phyloP scores from a whole-genome alignment of 2,113 vertebrate species.

The Heterochromis multidens region DNA sequence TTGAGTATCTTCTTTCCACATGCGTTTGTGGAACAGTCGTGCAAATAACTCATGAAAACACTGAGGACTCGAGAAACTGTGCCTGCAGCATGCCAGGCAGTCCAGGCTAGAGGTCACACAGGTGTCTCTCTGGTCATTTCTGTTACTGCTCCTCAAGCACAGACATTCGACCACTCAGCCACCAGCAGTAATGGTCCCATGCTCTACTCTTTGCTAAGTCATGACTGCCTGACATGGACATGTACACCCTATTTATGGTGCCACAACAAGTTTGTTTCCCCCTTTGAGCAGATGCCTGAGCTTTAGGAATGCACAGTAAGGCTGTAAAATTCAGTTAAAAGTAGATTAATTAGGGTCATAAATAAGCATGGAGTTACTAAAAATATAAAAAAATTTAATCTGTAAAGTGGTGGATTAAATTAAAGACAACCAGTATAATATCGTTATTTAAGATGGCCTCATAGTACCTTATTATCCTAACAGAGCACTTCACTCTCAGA shows the following conservation, averaged over 20 bases:
- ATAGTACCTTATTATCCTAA: neutral
- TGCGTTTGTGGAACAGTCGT: neutral
- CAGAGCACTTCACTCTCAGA: neutral
- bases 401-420: neutral
- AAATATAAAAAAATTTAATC: neutral
- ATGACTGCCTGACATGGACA: constrained; percentile 34
- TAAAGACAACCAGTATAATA: neutral
- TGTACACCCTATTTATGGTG: constrained; percentile 55
- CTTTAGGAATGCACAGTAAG: constrained; percentile 43
- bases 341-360: neutral
- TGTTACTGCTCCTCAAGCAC: constrained; percentile 5
- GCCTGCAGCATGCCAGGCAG: neutral
- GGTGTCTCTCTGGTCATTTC: constrained; percentile 44
- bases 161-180: neutral
- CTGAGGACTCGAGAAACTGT: neutral
- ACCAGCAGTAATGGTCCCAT: neutral
- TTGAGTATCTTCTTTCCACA: neutral
- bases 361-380: neutral
- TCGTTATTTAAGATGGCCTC: neutral
- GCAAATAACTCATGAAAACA: neutral
- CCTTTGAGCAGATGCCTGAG: constrained; percentile 51
- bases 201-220: constrained; percentile 45
- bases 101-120: constrained; percentile 53
- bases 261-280: constrained; percentile 5
- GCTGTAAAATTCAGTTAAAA: constrained; percentile 1